Conservation (phyloP, 2,797 vertebrate species). For the Tokudaia muenninki region DNA sequence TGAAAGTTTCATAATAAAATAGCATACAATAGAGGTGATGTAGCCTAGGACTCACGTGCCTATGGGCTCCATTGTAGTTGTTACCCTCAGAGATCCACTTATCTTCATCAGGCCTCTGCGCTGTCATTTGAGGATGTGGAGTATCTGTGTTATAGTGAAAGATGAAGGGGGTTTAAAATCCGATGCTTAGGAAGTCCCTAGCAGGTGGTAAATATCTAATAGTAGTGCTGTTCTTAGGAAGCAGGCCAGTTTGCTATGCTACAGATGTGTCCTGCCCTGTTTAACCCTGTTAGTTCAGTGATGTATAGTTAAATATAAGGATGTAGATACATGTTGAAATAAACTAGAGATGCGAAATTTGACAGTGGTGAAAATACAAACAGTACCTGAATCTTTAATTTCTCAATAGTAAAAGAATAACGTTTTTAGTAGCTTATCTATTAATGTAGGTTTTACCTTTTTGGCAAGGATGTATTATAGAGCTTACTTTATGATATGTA, state of each 20-base stretch:
- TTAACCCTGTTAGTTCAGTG: not conserved
- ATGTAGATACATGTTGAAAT: slow-evolving; percentile 23
- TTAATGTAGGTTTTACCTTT: not conserved
- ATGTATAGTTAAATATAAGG: slow-evolving; percentile 34
- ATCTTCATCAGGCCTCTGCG: not conserved
- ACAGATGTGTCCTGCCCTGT: not conserved
- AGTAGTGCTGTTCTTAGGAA: not conserved
- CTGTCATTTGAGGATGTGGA: not conserved
- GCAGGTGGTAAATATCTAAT: not conserved
- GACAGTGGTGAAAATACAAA: slow-evolving; percentile 35
- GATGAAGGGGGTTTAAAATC: not conserved
- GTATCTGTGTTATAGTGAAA: not conserved
- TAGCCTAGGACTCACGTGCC: not conserved
- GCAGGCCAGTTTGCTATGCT: not conserved
- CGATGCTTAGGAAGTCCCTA: not conserved
- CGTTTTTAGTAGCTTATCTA: slow-evolving; percentile 15
- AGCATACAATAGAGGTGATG: not conserved
- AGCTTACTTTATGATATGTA: slow-evolving; percentile 41
- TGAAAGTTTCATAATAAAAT: slow-evolving; percentile 45
- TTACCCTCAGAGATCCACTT: not conserved
- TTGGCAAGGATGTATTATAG: not conserved
- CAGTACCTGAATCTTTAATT: not conserved
- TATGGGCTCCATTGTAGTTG: not conserved
- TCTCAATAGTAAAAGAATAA: slow-evolving; percentile 21
- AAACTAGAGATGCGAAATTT: slow-evolving; percentile 31